A percentile compares a stretch with the other conserved stretches of the same genome.
phyloP scores from a whole-genome alignment of 2,888 invertebrate genomes.

The Sarcophaga carnaria region DNA sequence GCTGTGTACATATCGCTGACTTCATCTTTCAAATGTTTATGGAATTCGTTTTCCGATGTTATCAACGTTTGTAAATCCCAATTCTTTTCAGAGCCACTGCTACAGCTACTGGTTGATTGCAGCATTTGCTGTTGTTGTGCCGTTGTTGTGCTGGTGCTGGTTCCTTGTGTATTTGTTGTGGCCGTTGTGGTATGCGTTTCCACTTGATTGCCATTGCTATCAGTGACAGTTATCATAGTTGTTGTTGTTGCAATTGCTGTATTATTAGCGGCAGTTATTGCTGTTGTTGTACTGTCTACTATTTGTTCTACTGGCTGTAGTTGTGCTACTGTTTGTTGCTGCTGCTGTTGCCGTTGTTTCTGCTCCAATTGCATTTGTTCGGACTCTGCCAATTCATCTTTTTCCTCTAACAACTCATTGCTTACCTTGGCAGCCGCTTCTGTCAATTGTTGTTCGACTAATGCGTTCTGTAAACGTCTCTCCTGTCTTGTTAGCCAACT shows the following conservation, averaged over 20 bases:
- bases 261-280: conserved; percentile 24
- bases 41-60: conserved; percentile 81
- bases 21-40: conserved; percentile 85
- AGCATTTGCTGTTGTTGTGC: conserved; percentile 56
- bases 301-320: conserved; percentile 48
- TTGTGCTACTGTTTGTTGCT: conserved; percentile 11
- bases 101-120: conserved; percentile 45
- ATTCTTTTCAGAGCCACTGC: conserved; percentile 69
- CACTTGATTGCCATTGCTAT: conserved; percentile 76
- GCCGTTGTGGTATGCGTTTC: conserved; percentile 63
- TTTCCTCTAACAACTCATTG: conserved; percentile 72
- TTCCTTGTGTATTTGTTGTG: conserved; percentile 60
- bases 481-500: conserved; percentile 82
- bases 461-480: conserved; percentile 78
- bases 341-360: conserved; percentile 40
- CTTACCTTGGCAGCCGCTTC: conserved; percentile 72
- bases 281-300: conserved; percentile 40
- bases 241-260: conserved; percentile 40
- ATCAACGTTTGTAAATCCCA: conserved; percentile 77
- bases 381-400: conserved; percentile 67
- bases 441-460: conserved; percentile 74
- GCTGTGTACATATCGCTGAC: conserved; percentile 87
- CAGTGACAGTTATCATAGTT: conserved; percentile 74
- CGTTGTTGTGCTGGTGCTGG: conserved; percentile 42
- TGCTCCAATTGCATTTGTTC: conserved; percentile 64